Conservation (phyloP, 1,140 invertebrate genomes). For the Trichonephila clavipes region DNA sequence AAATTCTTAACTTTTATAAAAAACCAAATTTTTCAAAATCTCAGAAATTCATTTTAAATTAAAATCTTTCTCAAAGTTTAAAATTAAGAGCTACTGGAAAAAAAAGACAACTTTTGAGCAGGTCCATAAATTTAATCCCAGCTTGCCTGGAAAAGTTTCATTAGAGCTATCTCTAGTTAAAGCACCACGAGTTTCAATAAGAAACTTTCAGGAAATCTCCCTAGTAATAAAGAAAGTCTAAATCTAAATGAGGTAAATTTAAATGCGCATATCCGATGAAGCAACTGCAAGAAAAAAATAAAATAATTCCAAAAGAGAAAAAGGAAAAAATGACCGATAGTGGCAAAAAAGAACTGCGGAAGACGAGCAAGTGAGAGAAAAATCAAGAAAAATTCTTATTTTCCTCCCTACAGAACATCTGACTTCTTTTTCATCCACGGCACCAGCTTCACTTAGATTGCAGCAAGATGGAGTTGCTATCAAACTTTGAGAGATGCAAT, state of each 20-base stretch:
- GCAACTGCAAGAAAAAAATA: background rate
- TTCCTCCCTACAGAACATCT: background rate
- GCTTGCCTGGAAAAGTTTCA: constrained; percentile 2
- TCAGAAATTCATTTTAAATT: too few species aligned
- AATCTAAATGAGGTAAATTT: constrained; percentile 21
- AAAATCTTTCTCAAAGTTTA: background rate
- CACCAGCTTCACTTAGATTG: background rate
- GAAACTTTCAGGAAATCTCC: constrained; percentile 12
- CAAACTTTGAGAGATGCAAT: background rate
- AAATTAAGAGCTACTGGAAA: background rate
- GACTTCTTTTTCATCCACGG: background rate
- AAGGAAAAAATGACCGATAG: background rate
- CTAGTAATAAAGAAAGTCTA: background rate
- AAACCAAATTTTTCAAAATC: too few species aligned
- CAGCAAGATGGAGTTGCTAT: background rate
- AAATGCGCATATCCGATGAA: constrained; percentile 37
- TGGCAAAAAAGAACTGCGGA: background rate
- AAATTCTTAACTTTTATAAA: too few species aligned
- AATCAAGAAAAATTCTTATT: background rate
- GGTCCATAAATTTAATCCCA: background rate
- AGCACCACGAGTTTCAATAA: background rate
- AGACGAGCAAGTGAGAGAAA: background rate
- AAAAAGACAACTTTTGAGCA: background rate
- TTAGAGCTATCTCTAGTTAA: background rate
- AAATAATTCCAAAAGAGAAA: background rate